phyloP scores from a whole-genome alignment of 2,113 vertebrate species.

The Megaptera novaeangliae region DNA sequence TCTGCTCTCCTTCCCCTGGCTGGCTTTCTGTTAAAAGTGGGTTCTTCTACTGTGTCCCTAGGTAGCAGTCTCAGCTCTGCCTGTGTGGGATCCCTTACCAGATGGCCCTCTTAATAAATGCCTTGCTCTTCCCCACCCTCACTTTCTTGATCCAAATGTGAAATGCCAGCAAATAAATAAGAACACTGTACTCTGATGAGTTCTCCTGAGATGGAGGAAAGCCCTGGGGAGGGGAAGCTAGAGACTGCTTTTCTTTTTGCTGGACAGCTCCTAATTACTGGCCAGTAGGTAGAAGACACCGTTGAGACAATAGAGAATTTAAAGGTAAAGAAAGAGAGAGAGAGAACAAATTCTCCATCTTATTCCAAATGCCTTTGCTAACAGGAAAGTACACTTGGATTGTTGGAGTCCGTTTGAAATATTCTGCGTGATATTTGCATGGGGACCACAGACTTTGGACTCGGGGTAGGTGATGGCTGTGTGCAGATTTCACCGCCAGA shows the following conservation, averaged over 20 bases:
- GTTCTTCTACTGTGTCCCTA: neutral
- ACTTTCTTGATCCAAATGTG: constrained; percentile 68
- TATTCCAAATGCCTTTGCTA: neutral
- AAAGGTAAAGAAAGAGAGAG: neutral
- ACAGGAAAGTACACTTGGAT: neutral
- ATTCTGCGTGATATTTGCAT: constrained; percentile 63
- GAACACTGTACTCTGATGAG: constrained; percentile 41
- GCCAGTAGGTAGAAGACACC: neutral
- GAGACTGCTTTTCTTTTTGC: constrained; percentile 42
- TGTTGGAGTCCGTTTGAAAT: constrained; percentile 43
- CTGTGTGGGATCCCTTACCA: constrained; percentile 50
- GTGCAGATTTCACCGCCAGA: constrained; percentile 87
- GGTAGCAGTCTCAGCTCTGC: neutral
- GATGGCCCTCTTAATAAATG: constrained; percentile 70
- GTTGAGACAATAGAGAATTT: neutral
- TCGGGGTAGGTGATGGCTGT: constrained; percentile 81
- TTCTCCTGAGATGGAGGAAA: constrained; percentile 50
- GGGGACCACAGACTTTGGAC: constrained; percentile 76
- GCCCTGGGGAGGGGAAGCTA: constrained; percentile 22
- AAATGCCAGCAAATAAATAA: constrained; percentile 71
- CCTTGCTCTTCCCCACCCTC: constrained; percentile 49
- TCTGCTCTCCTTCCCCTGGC: neutral
- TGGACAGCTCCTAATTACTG: constrained; percentile 15
- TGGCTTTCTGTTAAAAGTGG: neutral
- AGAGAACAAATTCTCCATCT: neutral